Percentiles rank a stretch among this genome's conserved stretches.
These are phyloP conservation scores for Mareca strepera DNA, from an alignment of 2,797 vertebrate species.

Conservation along the genomic window DNA sequence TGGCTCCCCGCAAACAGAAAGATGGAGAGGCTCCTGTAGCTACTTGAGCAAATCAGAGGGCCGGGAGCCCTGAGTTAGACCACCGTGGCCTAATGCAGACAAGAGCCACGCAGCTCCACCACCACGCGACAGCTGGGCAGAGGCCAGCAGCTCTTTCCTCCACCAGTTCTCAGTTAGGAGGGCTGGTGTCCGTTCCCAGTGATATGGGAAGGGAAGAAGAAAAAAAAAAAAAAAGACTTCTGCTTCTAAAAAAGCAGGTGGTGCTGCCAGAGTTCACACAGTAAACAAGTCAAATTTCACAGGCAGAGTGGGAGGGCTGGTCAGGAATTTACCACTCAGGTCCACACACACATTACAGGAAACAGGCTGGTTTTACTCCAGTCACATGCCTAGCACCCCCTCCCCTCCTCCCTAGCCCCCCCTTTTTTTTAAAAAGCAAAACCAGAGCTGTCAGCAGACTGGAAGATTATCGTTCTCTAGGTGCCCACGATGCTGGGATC, in stretches of 20 bases:
- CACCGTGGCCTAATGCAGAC: neutral
- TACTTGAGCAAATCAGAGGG: neutral
- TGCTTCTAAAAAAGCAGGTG: slow-evolving; percentile 77
- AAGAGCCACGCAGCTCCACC: neutral
- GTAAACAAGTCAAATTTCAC: slow-evolving; percentile 77
- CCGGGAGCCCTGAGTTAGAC: neutral
- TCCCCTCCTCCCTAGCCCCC: slow-evolving; percentile 71
- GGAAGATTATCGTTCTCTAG: slow-evolving; percentile 72
- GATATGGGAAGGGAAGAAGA: slow-evolving; percentile 50
- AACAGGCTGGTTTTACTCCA: slow-evolving; percentile 72
- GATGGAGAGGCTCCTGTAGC: slow-evolving; percentile 15
- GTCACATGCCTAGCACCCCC: slow-evolving; percentile 68
- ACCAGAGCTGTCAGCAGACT: slow-evolving; percentile 50
- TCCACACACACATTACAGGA: slow-evolving; percentile 51
- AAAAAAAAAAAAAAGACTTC: slow-evolving; percentile 17
- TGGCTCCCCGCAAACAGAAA: slow-evolving; percentile 16
- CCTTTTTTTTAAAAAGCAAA: slow-evolving; percentile 62
- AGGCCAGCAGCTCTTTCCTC: neutral
- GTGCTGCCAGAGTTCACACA: slow-evolving; percentile 79
- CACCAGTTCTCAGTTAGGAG: slow-evolving; percentile 10
- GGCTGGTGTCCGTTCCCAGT: slow-evolving; percentile 56
- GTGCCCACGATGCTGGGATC: slow-evolving; percentile 94
- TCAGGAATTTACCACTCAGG: slow-evolving; percentile 68
- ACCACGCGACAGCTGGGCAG: neutral
- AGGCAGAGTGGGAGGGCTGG: slow-evolving; percentile 74